phyloP scores from a whole-genome alignment of 1,140 invertebrate genomes.

The Metaphire vulgaris region DNA sequence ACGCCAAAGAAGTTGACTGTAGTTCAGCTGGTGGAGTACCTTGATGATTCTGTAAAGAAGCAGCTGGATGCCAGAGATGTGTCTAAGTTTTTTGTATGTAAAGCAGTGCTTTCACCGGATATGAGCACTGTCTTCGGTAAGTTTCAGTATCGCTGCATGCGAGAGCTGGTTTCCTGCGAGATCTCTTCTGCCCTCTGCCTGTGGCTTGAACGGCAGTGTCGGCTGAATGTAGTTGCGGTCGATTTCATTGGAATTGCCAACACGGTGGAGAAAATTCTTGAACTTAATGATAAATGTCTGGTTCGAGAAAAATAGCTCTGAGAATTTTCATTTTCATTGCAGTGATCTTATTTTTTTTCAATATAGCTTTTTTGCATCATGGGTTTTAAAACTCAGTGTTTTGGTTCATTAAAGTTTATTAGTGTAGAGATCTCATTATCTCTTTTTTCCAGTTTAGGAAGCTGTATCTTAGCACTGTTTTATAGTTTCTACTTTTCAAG shows the following conservation, averaged over 20 bases:
- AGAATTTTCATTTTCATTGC: too few relatives aligned
- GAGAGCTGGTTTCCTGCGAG: conserved; percentile 21
- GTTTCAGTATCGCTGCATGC: conserved; percentile 25
- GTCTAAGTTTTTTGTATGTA: conserved; percentile 8
- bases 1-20: conserved; percentile 19
- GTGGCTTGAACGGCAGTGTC: conserved; percentile 14
- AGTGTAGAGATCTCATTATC: too few relatives aligned
- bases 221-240: conserved; percentile 25
- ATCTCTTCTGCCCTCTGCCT: conserved; percentile 3
- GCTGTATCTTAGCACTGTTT: too few relatives aligned
- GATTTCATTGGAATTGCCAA: conserved; percentile 21
- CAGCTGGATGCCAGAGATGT: neutral
- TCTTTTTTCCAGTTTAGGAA: too few relatives aligned
- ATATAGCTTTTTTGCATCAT: too few relatives aligned
- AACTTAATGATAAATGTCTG: conserved; percentile 9
- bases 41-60: neutral
- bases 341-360: too few relatives aligned
- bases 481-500: too few relatives aligned
- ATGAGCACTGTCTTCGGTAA: conserved; percentile 30
- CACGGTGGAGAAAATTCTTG: conserved; percentile 13
- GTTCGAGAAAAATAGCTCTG: neutral
- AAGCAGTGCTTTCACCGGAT: conserved; percentile 29
- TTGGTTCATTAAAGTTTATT: too few relatives aligned
- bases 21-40: conserved; percentile 15
- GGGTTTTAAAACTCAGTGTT: too few relatives aligned